A percentile compares a stretch with the other conserved stretches of the same genome.
Evolutionary conservation across 1,140 invertebrate species (phyloP).

Genomic region (Nylanderia fulva): DNA sequence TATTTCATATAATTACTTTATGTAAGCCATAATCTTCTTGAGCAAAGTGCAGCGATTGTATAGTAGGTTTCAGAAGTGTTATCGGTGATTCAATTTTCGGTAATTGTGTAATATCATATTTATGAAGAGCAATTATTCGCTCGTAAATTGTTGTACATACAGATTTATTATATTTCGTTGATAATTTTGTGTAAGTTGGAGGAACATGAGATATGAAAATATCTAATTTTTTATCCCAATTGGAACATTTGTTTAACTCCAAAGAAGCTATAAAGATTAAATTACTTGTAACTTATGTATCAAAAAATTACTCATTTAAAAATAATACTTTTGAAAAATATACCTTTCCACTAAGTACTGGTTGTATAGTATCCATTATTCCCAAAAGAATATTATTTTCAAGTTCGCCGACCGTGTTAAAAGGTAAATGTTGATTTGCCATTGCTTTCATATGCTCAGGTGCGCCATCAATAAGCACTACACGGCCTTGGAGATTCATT

Average conservation of each 20-base stretch:
- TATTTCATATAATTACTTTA: no score
- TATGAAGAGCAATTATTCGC: no score
- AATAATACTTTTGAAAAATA: neutral
- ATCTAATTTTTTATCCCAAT: conserved; percentile 83
- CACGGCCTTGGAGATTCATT: conserved; percentile 65
- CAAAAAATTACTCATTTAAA: neutral
- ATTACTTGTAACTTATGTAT: no score
- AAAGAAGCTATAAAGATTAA: conserved; percentile 77
- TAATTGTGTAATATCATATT: no score
- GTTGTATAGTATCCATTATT: conserved; percentile 71
- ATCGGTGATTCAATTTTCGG: no score
- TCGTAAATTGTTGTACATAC: no score
- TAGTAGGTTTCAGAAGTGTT: no score
- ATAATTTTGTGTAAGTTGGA: no score
- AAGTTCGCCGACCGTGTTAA: conserved; percentile 62
- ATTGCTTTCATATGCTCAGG: conserved; percentile 81
- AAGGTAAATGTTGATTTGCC: conserved; percentile 64
- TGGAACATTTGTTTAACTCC: conserved; percentile 80
- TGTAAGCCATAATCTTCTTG: no score
- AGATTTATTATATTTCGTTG: no score
- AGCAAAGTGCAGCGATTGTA: no score
- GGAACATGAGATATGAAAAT: no score
- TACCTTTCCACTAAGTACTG: conserved; percentile 72
- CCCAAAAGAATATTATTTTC: conserved; percentile 76
- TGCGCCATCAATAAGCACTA: conserved; percentile 84